A percentile compares a stretch with the other conserved stretches of the same genome.
These are phyloP conservation scores for Folsomia manolachei DNA, from an alignment of 2,888 invertebrate genomes.

Conservation along the genomic window DNA sequence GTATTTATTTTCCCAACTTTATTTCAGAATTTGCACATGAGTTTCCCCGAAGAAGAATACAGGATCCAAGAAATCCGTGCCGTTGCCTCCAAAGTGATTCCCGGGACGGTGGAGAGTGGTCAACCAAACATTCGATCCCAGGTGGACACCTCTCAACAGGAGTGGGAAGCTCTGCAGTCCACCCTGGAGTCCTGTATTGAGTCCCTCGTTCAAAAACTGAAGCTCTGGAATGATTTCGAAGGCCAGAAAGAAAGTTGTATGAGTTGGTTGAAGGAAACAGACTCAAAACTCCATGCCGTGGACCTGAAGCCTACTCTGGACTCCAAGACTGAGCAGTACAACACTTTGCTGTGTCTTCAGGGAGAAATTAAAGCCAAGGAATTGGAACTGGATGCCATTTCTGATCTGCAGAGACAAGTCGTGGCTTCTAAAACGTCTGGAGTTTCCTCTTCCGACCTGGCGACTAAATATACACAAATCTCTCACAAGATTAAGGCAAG, in stretches of 20 bases:
- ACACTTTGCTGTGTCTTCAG: conserved; percentile 70
- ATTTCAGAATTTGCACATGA: conserved; percentile 67
- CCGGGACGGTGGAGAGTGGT: conserved; percentile 77
- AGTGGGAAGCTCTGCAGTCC: conserved; percentile 80
- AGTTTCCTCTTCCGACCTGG: conserved; percentile 84
- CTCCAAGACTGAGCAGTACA: conserved; percentile 81
- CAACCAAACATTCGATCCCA: conserved; percentile 82
- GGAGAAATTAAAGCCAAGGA: conserved; percentile 87
- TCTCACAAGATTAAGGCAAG: conserved; percentile 76
- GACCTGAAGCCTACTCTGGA: conserved; percentile 76
- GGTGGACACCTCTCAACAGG: conserved; percentile 82
- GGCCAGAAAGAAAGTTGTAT: conserved; percentile 78
- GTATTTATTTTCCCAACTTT: background rate
- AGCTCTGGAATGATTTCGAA: conserved; percentile 91
- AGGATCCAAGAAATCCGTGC: conserved; percentile 75
- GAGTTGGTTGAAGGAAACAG: conserved; percentile 82
- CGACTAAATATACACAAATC: conserved; percentile 85
- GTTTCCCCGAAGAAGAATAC: conserved; percentile 79
- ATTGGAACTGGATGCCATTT: conserved; percentile 86
- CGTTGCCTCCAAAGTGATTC: conserved; percentile 85
- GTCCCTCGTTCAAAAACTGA: conserved; percentile 74
- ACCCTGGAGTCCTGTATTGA: conserved; percentile 74
- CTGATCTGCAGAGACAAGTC: conserved; percentile 76
- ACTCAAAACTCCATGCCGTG: conserved; percentile 80
- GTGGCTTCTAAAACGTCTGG: conserved; percentile 64